Percentiles rank a stretch among this genome's conserved stretches.
Conservation (phyloP, 2,113 vertebrate species). For the Scopus umbretta region DNA sequence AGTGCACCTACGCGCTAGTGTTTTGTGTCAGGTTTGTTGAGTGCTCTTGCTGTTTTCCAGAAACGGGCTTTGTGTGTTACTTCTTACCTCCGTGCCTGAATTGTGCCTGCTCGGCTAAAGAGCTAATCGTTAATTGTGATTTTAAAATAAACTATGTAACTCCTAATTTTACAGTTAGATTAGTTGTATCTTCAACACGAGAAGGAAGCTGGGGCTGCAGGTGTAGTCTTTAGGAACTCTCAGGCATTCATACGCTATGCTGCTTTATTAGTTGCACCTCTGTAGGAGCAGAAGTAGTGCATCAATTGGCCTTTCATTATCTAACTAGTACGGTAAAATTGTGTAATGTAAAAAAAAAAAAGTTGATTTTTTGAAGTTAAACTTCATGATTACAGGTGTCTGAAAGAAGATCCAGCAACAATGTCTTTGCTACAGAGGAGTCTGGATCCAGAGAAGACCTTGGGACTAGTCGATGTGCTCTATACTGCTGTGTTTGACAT, state of each 20-base stretch:
- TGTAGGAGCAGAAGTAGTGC: background rate
- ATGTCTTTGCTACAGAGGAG: slow-evolving; percentile 98
- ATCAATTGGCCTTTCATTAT: background rate
- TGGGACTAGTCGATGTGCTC: slow-evolving; percentile 95
- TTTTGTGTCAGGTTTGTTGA: background rate
- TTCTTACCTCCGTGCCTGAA: background rate
- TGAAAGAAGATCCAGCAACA: slow-evolving; percentile 98
- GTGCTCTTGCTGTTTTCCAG: background rate
- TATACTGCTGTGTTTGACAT: slow-evolving; percentile 94
- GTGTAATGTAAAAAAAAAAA: background rate
- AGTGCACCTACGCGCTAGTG: rapidly evolving
- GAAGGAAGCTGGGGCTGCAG: background rate
- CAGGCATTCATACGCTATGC: rapidly evolving
- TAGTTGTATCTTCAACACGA: background rate
- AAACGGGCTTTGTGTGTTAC: too few relatives aligned
- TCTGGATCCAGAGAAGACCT: slow-evolving; percentile 94
- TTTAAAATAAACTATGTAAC: rapidly evolving
- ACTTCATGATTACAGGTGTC: slow-evolving; percentile 79
- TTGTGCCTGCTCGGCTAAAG: background rate
- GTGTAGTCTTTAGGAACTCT: background rate
- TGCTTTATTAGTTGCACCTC: background rate
- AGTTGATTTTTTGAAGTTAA: background rate
- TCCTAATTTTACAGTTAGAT: background rate
- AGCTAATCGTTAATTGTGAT: background rate
- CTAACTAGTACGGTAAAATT: background rate